Conservation (phyloP, 2,113 vertebrate species). For the Zingel zingel region DNA sequence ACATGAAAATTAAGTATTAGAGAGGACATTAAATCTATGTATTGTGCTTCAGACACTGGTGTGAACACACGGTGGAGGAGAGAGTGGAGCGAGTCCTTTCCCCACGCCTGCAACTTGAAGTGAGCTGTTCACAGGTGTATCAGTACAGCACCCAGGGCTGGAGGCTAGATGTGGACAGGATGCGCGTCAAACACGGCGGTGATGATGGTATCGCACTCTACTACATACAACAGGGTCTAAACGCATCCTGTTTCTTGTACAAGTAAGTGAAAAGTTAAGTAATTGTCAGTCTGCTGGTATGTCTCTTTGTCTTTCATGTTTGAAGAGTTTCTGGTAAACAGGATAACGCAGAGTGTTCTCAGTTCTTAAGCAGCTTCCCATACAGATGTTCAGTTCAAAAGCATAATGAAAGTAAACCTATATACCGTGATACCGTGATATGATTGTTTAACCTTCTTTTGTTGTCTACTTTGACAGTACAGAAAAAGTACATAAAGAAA, state of each 20-base stretch:
- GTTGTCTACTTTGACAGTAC: too few species aligned
- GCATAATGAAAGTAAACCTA: background rate
- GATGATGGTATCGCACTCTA: constrained; percentile 74
- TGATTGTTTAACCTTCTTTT: too few species aligned
- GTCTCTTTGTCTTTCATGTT: too few species aligned
- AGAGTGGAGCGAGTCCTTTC: constrained; percentile 80
- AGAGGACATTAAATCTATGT: background rate
- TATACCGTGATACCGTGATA: too few species aligned
- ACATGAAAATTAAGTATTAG: background rate
- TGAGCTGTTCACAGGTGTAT: constrained; percentile 87
- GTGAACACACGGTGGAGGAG: constrained; percentile 81
- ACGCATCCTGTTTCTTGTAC: constrained; percentile 87
- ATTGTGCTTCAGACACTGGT: constrained; percentile 86
- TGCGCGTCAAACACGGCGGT: constrained; percentile 70
- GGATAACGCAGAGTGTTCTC: background rate
- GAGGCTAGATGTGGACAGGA: constrained; percentile 85
- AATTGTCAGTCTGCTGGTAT: background rate
- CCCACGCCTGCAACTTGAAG: constrained; percentile 84
- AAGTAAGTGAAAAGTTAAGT: constrained; percentile 82
- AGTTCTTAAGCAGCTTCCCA: too few species aligned
- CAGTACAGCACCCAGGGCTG: constrained; percentile 88
- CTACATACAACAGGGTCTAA: constrained; percentile 70
- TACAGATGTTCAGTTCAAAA: too few species aligned
- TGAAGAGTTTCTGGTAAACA: background rate
- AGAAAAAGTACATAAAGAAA: too few species aligned